Conservation (phyloP, 2,888 invertebrate genomes). For the Xylota segnis region DNA sequence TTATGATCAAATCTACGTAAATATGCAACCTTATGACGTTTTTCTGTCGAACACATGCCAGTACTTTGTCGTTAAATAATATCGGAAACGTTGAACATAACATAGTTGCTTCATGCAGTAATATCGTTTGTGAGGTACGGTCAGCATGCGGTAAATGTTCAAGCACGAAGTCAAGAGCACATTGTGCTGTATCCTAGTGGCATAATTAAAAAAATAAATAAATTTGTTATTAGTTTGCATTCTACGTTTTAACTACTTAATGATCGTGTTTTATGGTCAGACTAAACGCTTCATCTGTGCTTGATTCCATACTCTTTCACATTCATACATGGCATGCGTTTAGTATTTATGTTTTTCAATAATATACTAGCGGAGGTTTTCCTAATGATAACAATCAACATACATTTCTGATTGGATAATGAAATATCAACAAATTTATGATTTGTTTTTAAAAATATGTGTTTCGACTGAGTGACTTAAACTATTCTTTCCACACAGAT, state of each 20-base stretch:
- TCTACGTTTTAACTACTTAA: neutral
- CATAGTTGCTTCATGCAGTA: conserved; percentile 92
- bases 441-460: too few relatives aligned
- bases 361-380: too few relatives aligned
- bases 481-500: too few relatives aligned
- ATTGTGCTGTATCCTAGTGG: conserved; percentile 90
- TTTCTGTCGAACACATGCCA: conserved; percentile 90
- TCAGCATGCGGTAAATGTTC: conserved; percentile 90
- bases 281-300: too few relatives aligned
- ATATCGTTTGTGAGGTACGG: conserved; percentile 89
- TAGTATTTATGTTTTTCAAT: too few relatives aligned
- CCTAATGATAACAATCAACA: too few relatives aligned
- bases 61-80: conserved; percentile 91
- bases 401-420: too few relatives aligned
- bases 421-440: too few relatives aligned
- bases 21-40: conserved; percentile 84
- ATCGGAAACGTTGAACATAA: conserved; percentile 92
- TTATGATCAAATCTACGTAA: neutral
- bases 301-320: too few relatives aligned
- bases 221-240: conserved; percentile 8
- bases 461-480: too few relatives aligned
- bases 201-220: conserved; percentile 45
- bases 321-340: too few relatives aligned
- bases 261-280: too few relatives aligned
- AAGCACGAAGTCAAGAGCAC: conserved; percentile 92